Conservation (phyloP, 1,140 invertebrate species). For the Hirudo medicinalis region DNA sequence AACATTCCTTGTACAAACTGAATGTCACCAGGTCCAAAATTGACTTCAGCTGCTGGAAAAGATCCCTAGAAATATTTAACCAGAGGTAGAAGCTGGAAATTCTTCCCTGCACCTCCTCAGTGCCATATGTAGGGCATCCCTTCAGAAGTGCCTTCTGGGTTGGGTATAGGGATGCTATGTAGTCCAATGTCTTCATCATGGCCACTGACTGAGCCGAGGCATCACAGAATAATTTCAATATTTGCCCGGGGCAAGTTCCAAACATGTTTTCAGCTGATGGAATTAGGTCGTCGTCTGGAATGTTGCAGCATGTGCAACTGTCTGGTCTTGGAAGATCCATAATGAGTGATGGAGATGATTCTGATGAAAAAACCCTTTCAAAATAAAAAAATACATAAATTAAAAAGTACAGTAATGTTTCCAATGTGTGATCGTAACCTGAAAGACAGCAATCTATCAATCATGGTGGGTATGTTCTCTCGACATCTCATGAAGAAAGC, state of each 20-base stretch:
- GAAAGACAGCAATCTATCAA: not conserved
- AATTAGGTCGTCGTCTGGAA: slow-evolving; percentile 27
- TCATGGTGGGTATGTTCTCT: not conserved
- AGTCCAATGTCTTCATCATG: slow-evolving; percentile 57
- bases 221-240: slow-evolving; percentile 55
- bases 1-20: slow-evolving; percentile 7
- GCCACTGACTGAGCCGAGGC: slow-evolving; percentile 59
- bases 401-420: no score
- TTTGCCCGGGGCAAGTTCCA: slow-evolving; percentile 28
- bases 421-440: no score
- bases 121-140: slow-evolving; percentile 58
- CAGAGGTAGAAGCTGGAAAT: slow-evolving; percentile 70
- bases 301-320: slow-evolving; percentile 25
- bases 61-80: slow-evolving; percentile 71
- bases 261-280: slow-evolving; percentile 25
- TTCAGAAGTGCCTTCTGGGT: slow-evolving; percentile 62
- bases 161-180: slow-evolving; percentile 64
- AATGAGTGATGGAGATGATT: slow-evolving; percentile 10
- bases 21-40: slow-evolving; percentile 2
- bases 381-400: no score
- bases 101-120: slow-evolving; percentile 51
- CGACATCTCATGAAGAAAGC: not conserved
- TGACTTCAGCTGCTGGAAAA: slow-evolving; percentile 2
- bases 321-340: slow-evolving; percentile 1
- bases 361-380: not conserved